A percentile compares a stretch with the other conserved stretches of the same genome.
phyloP scores from a whole-genome alignment of 2,797 vertebrate species.

The Todus mexicanus region DNA sequence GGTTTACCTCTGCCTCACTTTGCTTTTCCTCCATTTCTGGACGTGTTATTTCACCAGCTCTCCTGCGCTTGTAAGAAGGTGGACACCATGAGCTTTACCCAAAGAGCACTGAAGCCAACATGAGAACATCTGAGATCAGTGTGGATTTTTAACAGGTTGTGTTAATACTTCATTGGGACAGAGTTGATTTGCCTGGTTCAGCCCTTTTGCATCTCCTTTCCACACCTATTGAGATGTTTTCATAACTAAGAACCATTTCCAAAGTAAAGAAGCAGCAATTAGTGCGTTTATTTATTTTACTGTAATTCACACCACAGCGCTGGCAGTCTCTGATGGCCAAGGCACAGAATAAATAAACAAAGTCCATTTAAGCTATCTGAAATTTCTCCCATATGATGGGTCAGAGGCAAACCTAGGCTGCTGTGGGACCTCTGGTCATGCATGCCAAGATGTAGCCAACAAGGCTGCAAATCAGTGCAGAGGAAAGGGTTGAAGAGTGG shows the following conservation, averaged over 20 bases:
- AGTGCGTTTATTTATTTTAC: conserved; percentile 25
- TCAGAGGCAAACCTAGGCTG: neutral
- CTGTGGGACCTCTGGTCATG: neutral
- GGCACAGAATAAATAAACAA: neutral
- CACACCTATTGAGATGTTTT: neutral
- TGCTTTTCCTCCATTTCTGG: neutral
- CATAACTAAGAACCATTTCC: neutral
- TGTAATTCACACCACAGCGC: neutral
- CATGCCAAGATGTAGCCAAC: neutral
- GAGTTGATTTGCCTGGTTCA: neutral
- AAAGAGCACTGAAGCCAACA: neutral
- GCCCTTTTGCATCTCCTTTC: neutral
- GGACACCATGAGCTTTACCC: neutral
- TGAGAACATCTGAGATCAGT: neutral
- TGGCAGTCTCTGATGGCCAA: neutral
- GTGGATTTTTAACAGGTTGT: neutral
- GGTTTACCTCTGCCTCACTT: neutral
- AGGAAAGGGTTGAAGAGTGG: neutral
- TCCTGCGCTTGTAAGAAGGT: neutral
- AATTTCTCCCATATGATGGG: neutral
- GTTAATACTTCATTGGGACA: neutral
- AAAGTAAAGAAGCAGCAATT: conserved; percentile 20
- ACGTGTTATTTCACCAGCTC: neutral
- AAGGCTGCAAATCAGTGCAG: neutral
- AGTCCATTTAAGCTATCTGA: neutral